phyloP scores from a whole-genome alignment of 2,888 invertebrate genomes.

The Xiphydria camelus region DNA sequence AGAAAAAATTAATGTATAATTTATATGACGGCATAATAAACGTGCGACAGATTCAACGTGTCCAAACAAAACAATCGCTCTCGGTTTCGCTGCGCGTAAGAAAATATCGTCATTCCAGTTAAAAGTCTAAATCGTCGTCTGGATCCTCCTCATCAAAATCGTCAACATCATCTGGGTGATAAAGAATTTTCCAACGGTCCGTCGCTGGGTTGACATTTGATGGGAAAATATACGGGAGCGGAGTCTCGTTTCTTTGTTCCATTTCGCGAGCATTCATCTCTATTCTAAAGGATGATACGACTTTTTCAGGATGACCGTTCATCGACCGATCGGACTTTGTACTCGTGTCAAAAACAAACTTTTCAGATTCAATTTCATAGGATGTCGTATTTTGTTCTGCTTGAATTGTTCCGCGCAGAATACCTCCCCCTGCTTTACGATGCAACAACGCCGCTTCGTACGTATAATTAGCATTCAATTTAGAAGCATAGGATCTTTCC shows the following conservation, averaged over 20 bases:
- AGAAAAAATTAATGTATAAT: too few relatives aligned
- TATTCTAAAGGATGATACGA: slow-evolving; percentile 46
- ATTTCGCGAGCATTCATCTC: slow-evolving; percentile 48
- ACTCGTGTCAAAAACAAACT: slow-evolving; percentile 8
- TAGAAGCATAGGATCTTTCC: slow-evolving; percentile 18
- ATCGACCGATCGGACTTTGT: slow-evolving; percentile 5
- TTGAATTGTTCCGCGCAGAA: slow-evolving; percentile 34
- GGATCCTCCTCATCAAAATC: slow-evolving; percentile 88
- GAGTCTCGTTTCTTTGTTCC: slow-evolving; percentile 44
- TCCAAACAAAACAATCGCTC: too few relatives aligned
- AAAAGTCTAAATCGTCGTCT: slow-evolving; percentile 81
- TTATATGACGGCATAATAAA: too few relatives aligned
- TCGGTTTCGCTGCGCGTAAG: too few relatives aligned
- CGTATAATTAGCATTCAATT: slow-evolving; percentile 22
- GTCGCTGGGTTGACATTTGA: slow-evolving; percentile 25
- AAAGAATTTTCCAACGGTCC: slow-evolving; percentile 64
- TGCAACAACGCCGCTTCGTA: slow-evolving; percentile 36
- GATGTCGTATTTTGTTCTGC: slow-evolving; percentile 38
- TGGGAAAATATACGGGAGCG: slow-evolving; percentile 43
- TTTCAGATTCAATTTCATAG: slow-evolving; percentile 36
- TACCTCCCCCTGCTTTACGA: slow-evolving; percentile 40
- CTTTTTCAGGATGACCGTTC: slow-evolving; percentile 20
- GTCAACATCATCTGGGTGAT: slow-evolving; percentile 76
- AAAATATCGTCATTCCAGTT: too few relatives aligned
- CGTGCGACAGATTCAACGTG: too few relatives aligned